phyloP scores from a whole-genome alignment of 1,140 invertebrate genomes.

The Elymnias hypermnestra region DNA sequence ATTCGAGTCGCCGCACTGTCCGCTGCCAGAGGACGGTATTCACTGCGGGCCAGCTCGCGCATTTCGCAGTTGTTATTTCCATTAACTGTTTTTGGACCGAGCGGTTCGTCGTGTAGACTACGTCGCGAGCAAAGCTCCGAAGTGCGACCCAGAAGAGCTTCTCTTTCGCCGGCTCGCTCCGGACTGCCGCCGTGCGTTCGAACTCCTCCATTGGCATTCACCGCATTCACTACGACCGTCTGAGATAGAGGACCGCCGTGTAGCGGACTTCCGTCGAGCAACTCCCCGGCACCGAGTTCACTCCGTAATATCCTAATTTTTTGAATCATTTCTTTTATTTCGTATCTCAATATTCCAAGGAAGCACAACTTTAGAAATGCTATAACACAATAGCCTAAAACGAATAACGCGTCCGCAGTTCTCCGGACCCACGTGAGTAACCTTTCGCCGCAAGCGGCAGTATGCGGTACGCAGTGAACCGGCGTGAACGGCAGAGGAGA shows the following conservation, averaged over 20 bases:
- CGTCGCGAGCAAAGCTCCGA: conserved; percentile 69
- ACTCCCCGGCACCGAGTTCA: conserved; percentile 71
- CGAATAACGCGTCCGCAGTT: conserved; percentile 88
- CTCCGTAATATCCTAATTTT: conserved; percentile 84
- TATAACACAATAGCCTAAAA: conserved; percentile 92
- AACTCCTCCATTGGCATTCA: conserved; percentile 69
- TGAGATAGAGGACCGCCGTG: conserved; percentile 66
- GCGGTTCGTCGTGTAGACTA: conserved; percentile 75
- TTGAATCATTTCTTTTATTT: conserved; percentile 93
- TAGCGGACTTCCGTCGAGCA: conserved; percentile 64
- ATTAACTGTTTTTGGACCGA: conserved; percentile 78
- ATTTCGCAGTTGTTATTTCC: conserved; percentile 88
- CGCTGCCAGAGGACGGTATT: conserved; percentile 74
- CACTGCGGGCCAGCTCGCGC: conserved; percentile 76
- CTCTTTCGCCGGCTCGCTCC: conserved; percentile 71
- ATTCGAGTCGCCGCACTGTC: conserved; percentile 77
- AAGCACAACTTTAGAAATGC: conserved; percentile 94
- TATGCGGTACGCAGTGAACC: conserved; percentile 58
- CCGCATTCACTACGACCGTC: conserved; percentile 68
- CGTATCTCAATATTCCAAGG: conserved; percentile 89
- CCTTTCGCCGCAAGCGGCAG: conserved; percentile 82
- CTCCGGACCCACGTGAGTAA: conserved; percentile 84
- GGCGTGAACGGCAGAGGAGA: conserved; percentile 75
- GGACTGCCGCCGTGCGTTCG: conserved; percentile 63
- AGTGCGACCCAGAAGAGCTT: conserved; percentile 75